Evolutionary conservation across 2,888 invertebrate species (phyloP), one percentile per base, ranked within the genome.

Genomic region (Steromphala cineraria): DNA sequence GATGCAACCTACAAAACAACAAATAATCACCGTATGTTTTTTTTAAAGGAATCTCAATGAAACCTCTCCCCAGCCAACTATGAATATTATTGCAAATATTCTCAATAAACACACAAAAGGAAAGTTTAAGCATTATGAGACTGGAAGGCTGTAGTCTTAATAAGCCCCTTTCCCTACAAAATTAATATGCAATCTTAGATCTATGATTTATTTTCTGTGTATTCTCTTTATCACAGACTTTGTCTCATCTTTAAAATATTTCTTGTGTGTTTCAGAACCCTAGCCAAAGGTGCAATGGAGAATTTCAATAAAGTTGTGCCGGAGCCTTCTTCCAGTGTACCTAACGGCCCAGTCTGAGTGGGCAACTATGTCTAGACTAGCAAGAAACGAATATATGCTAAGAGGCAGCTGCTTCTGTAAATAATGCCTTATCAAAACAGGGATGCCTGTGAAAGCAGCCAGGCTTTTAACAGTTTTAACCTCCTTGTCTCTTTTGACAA

Each of bases 311-410:
- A 80, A 75, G 67, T 80, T 55, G 62, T 81, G 75, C 52, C 82
- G 21, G 55, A 80, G 21, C 36, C 78, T 40, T 78, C 81, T 71
- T 46, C 78, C 81, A 81, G 80, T 83, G 76, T 89, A 62, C 87
- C 87, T 78, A 90, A 90, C 79, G 90, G 90, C 40, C 90, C 90
- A 4, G 88, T 90, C 82, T 89, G 89, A 89, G 62, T 62, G 10
- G 24, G 24, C 28, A n/a, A 24, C 62, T 28, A 3, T 13, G 17
- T 24, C 28, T 62, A 62, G 24, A 62, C 17, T 28, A 28, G 28
- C 28, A 62, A 62, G 24, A 62, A 62, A 62, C 62, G 62, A 62
- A 62, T 28, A 62, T 28, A 62, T 62, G 62, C 62, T 62, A 62
- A 28, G 62, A 62, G 62, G 62, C 62, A 62, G 62, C 62, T 62